Conservation (phyloP, 2,797 vertebrate species). For the Mormyrops boulengeri region DNA sequence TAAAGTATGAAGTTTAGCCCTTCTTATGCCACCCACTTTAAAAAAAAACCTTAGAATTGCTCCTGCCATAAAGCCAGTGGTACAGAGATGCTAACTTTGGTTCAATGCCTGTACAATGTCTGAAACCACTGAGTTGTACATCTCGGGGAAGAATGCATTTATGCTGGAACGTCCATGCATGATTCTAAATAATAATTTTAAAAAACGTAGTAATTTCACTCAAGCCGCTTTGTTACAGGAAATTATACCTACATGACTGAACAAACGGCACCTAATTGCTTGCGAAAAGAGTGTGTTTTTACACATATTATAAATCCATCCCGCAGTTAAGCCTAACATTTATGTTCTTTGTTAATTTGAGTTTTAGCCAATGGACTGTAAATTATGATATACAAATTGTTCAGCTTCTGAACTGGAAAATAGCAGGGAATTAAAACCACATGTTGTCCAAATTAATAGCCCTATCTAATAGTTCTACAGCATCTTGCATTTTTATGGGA, state of each 20-base stretch:
- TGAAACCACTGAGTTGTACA: background rate
- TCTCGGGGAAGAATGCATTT: background rate
- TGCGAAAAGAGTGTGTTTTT: slow-evolving; percentile 36
- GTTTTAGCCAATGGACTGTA: slow-evolving; percentile 34
- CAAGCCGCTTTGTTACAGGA: background rate
- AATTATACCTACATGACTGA: slow-evolving; percentile 35
- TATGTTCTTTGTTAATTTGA: slow-evolving; percentile 25
- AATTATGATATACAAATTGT: slow-evolving; percentile 15
- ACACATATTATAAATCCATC: slow-evolving; percentile 35
- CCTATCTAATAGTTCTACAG: background rate
- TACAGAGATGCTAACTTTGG: background rate
- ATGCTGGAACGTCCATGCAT: background rate
- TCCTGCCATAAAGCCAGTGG: background rate
- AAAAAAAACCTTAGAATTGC: background rate
- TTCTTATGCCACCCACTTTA: background rate
- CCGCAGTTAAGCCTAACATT: slow-evolving; percentile 24
- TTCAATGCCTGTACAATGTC: background rate
- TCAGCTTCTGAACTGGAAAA: slow-evolving; percentile 28
- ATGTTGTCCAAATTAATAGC: slow-evolving; percentile 24
- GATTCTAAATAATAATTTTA: background rate
- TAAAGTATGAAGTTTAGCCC: background rate
- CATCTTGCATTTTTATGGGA: slow-evolving; percentile 19
- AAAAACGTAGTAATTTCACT: background rate
- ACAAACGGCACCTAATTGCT: slow-evolving; percentile 38
- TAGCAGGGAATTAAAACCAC: slow-evolving; percentile 20